Conservation (phyloP, 2,113 vertebrate species). For the Alethe castanea region DNA sequence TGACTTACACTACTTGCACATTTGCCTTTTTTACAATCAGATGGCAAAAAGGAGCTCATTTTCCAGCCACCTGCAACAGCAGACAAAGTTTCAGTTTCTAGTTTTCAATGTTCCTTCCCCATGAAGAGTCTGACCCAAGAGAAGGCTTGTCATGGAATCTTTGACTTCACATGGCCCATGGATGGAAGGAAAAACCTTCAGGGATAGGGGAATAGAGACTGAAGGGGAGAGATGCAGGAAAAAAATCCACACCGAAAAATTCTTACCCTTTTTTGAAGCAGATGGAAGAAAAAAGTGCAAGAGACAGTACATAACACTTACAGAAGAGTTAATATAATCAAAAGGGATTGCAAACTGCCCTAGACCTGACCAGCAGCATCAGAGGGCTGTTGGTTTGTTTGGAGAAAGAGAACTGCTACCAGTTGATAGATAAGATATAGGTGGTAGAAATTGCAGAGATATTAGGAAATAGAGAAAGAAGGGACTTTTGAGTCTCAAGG, state of each 20-base stretch:
- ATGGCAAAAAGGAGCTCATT: neutral
- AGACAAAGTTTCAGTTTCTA: neutral
- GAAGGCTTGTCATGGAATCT: neutral
- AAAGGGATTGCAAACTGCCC: neutral
- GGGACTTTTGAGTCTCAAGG: neutral
- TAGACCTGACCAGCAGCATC: neutral
- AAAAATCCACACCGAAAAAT: neutral
- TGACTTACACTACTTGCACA: neutral
- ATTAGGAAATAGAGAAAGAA: neutral
- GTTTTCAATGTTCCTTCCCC: neutral
- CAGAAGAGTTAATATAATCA: neutral
- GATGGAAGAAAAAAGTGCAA: neutral
- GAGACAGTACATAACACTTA: neutral
- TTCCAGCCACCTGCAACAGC: neutral
- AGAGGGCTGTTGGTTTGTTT: neutral
- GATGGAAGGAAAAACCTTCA: neutral
- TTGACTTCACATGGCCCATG: neutral
- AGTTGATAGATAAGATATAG: neutral
- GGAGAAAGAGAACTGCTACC: neutral
- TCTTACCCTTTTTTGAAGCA: neutral
- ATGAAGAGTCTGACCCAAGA: neutral
- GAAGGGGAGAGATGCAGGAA: neutral
- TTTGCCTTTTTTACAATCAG: neutral
- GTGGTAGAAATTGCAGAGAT: neutral
- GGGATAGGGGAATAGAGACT: neutral